Evolutionary conservation across 2,888 invertebrate species (phyloP).

Genomic region (Ichneumoninae sp.): DNA sequence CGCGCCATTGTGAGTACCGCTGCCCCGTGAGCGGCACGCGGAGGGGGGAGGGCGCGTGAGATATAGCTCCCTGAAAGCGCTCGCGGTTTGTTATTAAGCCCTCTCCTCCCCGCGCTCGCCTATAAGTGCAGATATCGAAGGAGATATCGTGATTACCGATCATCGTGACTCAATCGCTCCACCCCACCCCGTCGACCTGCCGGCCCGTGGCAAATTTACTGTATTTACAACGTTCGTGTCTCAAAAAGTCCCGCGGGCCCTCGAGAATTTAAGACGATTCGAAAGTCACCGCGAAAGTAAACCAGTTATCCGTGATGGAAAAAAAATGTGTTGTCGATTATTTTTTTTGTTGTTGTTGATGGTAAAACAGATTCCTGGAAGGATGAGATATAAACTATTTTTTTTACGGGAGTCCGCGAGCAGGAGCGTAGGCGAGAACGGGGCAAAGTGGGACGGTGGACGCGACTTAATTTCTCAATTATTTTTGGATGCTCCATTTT

Average conservation of each 20-base stretch:
- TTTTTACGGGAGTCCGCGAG: too few species aligned
- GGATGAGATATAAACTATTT: too few species aligned
- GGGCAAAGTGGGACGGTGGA: too few species aligned
- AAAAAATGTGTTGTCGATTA: too few species aligned
- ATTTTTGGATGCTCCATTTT: too few species aligned
- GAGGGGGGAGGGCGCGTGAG: slow-evolving; percentile 67
- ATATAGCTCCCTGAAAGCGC: slow-evolving; percentile 76
- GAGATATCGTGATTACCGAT: slow-evolving; percentile 77
- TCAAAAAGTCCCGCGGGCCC: neutral
- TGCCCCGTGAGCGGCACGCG: slow-evolving; percentile 51
- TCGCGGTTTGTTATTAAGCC: slow-evolving; percentile 77
- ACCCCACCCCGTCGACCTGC: slow-evolving; percentile 43
- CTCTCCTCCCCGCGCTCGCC: slow-evolving; percentile 40
- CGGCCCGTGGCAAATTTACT: slow-evolving; percentile 58
- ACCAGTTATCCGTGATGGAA: too few species aligned
- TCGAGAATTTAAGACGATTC: neutral
- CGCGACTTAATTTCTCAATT: too few species aligned
- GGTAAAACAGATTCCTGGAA: too few species aligned
- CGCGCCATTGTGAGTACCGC: slow-evolving; percentile 70
- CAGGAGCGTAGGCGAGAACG: too few species aligned
- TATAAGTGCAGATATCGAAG: slow-evolving; percentile 58
- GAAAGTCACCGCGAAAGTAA: neutral
- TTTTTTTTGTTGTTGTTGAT: too few species aligned
- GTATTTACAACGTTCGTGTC: slow-evolving; percentile 41
- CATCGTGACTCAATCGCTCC: slow-evolving; percentile 73